phyloP scores from a whole-genome alignment of 2,888 invertebrate genomes.

The Trissoscelio sp. region DNA sequence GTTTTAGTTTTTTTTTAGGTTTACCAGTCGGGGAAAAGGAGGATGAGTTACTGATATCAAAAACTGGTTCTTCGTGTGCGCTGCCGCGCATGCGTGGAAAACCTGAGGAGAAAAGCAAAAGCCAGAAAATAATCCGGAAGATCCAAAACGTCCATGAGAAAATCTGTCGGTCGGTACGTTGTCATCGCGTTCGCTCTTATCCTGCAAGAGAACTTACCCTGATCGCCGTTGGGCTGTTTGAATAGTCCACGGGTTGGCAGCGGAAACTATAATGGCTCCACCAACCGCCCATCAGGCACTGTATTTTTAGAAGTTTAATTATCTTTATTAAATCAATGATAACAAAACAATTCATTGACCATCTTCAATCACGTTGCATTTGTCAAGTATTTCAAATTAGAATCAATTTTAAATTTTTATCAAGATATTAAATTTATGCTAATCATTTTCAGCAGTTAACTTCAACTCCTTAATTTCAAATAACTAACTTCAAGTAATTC shows the following conservation, averaged over 20 bases:
- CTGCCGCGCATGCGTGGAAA: slow-evolving; percentile 48
- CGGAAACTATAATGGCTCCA: slow-evolving; percentile 94
- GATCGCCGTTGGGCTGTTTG: slow-evolving; percentile 90
- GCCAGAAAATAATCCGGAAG: slow-evolving; percentile 54
- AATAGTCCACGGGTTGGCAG: slow-evolving; percentile 96
- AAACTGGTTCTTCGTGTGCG: no score
- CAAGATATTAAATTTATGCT: no score
- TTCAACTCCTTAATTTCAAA: no score
- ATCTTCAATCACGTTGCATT: not conserved
- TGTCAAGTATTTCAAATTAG: no score
- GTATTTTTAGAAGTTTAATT: slow-evolving; percentile 80
- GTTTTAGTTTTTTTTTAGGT: no score
- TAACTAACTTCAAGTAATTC: no score
- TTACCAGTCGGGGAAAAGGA: no score
- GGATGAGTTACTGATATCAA: no score
- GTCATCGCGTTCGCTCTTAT: slow-evolving; percentile 55
- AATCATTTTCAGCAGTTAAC: no score
- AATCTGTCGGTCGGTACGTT: slow-evolving; percentile 57
- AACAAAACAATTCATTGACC: slow-evolving; percentile 53
- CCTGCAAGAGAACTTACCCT: slow-evolving; percentile 89
- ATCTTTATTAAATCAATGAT: slow-evolving; percentile 67
- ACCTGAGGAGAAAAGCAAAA: slow-evolving; percentile 65
- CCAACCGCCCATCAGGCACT: slow-evolving; percentile 96
- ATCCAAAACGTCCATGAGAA: slow-evolving; percentile 61
- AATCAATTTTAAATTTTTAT: no score